Conservation (phyloP, 2,113 vertebrate species). For the Uria aalge region DNA sequence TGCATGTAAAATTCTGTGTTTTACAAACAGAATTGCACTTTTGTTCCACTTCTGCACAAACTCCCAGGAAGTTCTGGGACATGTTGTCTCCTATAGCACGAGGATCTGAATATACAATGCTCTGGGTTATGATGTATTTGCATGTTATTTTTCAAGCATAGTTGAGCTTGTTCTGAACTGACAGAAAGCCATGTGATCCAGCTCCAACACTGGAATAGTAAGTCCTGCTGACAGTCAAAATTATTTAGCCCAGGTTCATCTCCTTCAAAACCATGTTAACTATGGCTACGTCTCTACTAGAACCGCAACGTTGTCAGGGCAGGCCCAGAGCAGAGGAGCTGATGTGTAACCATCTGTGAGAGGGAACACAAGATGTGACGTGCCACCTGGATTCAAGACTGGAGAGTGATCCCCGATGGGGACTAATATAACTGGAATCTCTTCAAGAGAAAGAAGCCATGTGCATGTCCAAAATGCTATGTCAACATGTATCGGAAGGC, state of each 20-base stretch:
- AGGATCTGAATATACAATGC: slow-evolving; percentile 15
- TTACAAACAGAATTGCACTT: background rate
- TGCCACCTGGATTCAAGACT: background rate
- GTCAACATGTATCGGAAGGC: background rate
- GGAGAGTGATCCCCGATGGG: background rate
- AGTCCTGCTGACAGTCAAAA: background rate
- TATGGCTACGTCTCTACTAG: background rate
- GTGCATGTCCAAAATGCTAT: fast-evolving
- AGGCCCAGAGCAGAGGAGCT: background rate
- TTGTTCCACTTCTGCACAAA: background rate
- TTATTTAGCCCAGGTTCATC: background rate
- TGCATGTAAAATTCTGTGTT: background rate
- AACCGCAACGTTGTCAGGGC: fast-evolving
- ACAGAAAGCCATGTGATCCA: background rate
- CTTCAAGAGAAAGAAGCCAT: background rate
- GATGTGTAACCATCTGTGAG: background rate
- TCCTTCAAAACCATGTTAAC: background rate
- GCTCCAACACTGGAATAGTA: background rate
- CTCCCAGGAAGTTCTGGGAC: background rate
- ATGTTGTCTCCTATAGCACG: background rate
- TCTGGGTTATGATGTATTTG: background rate
- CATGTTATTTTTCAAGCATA: background rate
- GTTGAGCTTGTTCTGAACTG: background rate
- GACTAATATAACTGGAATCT: background rate
- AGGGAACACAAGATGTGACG: background rate